phyloP scores from a whole-genome alignment of 2,888 invertebrate genomes.

The Drosophila siamana region DNA sequence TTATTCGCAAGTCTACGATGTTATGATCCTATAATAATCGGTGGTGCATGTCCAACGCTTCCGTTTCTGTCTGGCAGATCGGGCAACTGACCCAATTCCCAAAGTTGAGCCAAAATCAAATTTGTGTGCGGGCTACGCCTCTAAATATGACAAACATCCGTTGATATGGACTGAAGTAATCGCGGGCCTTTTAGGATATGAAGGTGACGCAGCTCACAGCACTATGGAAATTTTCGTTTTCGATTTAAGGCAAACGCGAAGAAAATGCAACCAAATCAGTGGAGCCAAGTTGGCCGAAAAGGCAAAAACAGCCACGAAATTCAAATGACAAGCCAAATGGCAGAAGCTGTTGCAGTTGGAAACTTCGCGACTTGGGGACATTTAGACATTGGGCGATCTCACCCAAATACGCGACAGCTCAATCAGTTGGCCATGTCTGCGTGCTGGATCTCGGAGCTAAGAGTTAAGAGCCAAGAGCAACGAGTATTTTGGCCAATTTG shows the following conservation, averaged over 20 bases:
- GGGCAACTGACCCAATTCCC: constrained; percentile 63
- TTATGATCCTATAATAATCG: constrained; percentile 20
- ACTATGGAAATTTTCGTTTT: constrained; percentile 62
- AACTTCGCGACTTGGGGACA: constrained; percentile 27
- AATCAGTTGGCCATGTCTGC: constrained; percentile 79
- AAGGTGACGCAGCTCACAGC: constrained; percentile 33
- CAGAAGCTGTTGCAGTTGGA: constrained; percentile 26
- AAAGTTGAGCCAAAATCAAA: constrained; percentile 17
- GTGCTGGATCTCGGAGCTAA: constrained; percentile 42
- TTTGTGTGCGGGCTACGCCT: constrained; percentile 46
- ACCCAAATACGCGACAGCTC: constrained; percentile 79
- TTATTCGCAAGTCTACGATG: constrained; percentile 33
- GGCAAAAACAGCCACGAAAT: constrained; percentile 58
- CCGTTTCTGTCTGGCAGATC: constrained; percentile 38
- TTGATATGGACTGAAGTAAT: constrained; percentile 48
- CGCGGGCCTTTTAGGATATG: constrained; percentile 55
- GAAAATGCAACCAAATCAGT: constrained; percentile 43
- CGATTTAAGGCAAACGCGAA: constrained; percentile 26
- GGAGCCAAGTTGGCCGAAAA: constrained; percentile 47
- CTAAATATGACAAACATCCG: constrained; percentile 58
- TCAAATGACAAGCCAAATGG: constrained; percentile 66
- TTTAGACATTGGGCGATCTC: constrained; percentile 73
- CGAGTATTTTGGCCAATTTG: constrained; percentile 67
- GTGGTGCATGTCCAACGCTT: constrained; percentile 30
- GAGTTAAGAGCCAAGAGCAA: constrained; percentile 2